phyloP scores from a whole-genome alignment of 1,140 invertebrate genomes.

The Thaumatotibia leucotreta region DNA sequence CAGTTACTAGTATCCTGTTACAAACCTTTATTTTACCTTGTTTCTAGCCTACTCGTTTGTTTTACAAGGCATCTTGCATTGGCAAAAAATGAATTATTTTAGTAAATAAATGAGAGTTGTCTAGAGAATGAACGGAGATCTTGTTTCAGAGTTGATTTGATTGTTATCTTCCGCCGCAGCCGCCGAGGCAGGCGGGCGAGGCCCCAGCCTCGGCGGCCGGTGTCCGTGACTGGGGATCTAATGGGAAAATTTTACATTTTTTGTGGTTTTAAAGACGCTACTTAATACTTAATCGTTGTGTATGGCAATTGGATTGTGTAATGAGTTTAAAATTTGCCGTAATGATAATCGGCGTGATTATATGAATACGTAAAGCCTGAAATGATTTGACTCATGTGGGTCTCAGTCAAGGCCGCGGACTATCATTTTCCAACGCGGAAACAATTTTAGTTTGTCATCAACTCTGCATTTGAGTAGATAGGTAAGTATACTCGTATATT shows the following conservation, averaged over 20 bases:
- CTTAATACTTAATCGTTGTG: not conserved
- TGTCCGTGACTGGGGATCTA: not conserved
- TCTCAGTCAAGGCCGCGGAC: constrained; percentile 1
- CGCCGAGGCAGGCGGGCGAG: not conserved
- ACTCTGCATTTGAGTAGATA: not conserved
- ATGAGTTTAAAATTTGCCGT: constrained; percentile 9
- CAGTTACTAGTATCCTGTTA: too few relatives aligned
- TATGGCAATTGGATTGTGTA: not conserved
- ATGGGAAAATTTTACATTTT: not conserved
- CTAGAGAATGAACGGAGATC: not conserved
- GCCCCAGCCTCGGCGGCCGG: not conserved
- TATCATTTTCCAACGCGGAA: not conserved
- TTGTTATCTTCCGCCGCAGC: not conserved
- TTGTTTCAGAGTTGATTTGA: not conserved
- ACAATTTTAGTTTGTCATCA: not conserved
- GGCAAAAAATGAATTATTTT: not conserved
- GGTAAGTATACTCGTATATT: not conserved
- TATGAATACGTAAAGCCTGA: not conserved
- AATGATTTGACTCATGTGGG: not conserved
- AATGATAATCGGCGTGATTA: constrained; percentile 1
- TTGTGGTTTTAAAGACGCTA: not conserved
- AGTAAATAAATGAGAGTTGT: not conserved
- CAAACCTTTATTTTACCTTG: too few relatives aligned
- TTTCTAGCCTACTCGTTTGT: too few relatives aligned
- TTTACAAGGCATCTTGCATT: not conserved